phyloP scores from a whole-genome alignment of 2,888 invertebrate species.

The Polydrusus pterygomalis region DNA sequence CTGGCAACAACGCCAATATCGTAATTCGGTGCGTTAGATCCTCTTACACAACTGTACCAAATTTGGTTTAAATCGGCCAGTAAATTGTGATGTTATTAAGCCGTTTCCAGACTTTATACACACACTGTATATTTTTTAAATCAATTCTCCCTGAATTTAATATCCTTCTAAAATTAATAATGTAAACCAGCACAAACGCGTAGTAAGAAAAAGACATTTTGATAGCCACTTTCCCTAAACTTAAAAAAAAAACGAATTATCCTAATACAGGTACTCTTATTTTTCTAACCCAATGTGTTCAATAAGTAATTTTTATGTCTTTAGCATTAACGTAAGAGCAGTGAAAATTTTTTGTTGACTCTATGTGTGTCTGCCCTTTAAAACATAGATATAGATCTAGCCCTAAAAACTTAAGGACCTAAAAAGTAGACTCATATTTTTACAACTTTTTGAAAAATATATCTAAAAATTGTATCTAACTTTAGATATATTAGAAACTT shows the following conservation, averaged over 20 bases:
- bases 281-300: conserved; percentile 15
- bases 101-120: too few relatives aligned
- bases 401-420: conserved; percentile 6
- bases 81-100: too few relatives aligned
- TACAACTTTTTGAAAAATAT: conserved; percentile 29
- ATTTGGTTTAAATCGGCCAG: too few relatives aligned
- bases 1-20: too few relatives aligned
- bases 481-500: conserved; percentile 51
- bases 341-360: not conserved
- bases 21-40: too few relatives aligned
- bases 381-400: not conserved
- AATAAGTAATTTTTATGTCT: not conserved
- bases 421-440: conserved; percentile 28
- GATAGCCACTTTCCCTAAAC: not conserved
- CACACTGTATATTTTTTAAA: too few relatives aligned
- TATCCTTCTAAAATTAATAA: too few relatives aligned
- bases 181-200: too few relatives aligned
- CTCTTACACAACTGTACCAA: too few relatives aligned
- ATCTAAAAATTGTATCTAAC: conserved; percentile 5
- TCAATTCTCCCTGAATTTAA: too few relatives aligned
- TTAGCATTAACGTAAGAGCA: not conserved
- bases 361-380: conserved; percentile 6
- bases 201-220: too few relatives aligned
- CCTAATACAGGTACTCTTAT: conserved; percentile 2
- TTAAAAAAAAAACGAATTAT: conserved; percentile 6